phyloP scores from a whole-genome alignment of 1,140 invertebrate genomes.

The Lucilia cuprina region DNA sequence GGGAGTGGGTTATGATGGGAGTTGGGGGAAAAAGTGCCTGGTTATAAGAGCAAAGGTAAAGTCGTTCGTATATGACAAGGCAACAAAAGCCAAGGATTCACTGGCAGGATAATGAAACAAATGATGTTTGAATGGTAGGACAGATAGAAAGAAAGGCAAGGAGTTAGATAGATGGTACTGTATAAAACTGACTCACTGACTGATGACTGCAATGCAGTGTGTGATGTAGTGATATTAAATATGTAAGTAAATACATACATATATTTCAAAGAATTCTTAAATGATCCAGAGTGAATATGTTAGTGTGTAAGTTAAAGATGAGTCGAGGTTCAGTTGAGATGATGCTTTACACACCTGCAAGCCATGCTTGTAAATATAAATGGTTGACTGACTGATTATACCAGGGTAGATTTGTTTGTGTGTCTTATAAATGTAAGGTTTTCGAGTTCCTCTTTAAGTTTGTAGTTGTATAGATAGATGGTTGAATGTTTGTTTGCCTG shows the following conservation, averaged over 20 bases:
- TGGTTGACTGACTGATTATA: conserved; percentile 19
- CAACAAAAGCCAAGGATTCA: conserved; percentile 16
- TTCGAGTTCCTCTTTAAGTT: not conserved
- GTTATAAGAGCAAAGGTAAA: conserved; percentile 27
- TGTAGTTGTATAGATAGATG: not conserved
- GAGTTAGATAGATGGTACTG: not conserved
- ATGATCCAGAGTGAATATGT: not conserved
- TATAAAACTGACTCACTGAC: not conserved
- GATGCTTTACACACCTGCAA: conserved; percentile 33
- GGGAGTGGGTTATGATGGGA: not conserved
- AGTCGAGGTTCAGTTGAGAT: conserved; percentile 19
- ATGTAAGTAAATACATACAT: no score
- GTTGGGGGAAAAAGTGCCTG: not conserved
- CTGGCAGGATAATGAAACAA: conserved; percentile 5
- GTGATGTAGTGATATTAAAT: not conserved
- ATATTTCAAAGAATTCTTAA: no score
- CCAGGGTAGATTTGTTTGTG: not conserved
- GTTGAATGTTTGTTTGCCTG: not conserved
- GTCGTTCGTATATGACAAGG: conserved; percentile 12
- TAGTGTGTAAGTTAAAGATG: conserved; percentile 8
- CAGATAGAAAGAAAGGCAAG: not conserved
- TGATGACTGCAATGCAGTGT: conserved; percentile 24
- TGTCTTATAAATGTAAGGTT: not conserved
- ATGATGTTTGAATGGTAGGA: not conserved
- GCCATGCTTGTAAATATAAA: conserved; percentile 27